Percentiles rank a stretch among this genome's conserved stretches.
Evolutionary conservation across 2,888 invertebrate species (phyloP).

Genomic region (Pantelozetes paolii): DNA sequence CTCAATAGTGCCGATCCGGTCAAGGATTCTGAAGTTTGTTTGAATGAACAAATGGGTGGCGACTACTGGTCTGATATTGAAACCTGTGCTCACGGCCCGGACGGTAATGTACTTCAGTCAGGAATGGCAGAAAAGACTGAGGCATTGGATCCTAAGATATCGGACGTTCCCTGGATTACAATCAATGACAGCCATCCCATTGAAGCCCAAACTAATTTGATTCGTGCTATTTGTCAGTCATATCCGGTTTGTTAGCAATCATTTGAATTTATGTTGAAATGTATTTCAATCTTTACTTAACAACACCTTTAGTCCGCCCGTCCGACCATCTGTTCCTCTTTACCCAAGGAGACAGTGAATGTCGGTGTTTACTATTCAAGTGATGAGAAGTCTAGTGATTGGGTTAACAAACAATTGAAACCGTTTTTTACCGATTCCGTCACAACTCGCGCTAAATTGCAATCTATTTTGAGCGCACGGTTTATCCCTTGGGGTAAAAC

Average conservation of each 20-base stretch:
- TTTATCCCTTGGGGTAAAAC: constrained; percentile 37
- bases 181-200: not conserved
- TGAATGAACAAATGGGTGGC: constrained; percentile 23
- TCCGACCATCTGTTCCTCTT: constrained; percentile 34
- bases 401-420: constrained; percentile 23
- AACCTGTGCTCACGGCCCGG: constrained; percentile 29
- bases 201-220: constrained; percentile 19
- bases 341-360: not conserved
- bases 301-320: not conserved
- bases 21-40: not conserved
- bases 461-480: not conserved
- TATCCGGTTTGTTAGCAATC: constrained; percentile 8
- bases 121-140: constrained; percentile 28
- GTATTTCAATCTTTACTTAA: no score
- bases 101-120: constrained; percentile 12
- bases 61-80: constrained; percentile 21
- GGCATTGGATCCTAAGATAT: not conserved
- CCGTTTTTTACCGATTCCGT: constrained; percentile 21
- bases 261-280: not conserved
- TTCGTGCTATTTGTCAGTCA: constrained; percentile 33
- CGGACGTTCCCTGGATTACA: constrained; percentile 14
- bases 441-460: not conserved
- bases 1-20: not conserved
- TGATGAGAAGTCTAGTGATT: not conserved
- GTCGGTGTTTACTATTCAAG: constrained; percentile 28